Conservation (phyloP, 2,113 vertebrate species). For the Pleuronectes platessa region DNA sequence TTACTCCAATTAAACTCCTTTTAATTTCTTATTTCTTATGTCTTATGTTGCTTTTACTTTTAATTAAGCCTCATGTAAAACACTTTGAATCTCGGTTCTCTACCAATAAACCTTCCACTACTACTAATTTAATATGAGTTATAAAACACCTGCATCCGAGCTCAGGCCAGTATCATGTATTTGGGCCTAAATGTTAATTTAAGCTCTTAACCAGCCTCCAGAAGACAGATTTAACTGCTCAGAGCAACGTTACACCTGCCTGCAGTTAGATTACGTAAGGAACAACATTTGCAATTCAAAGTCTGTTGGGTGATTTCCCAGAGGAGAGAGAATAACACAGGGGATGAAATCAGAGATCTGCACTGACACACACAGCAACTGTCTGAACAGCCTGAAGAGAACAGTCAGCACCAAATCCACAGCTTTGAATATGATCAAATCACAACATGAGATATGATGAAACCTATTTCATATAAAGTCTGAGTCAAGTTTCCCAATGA, state of each 20-base stretch:
- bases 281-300: constrained; percentile 73
- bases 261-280: constrained; percentile 47
- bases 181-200: constrained; percentile 4
- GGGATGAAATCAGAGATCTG: constrained; percentile 52
- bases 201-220: neutral
- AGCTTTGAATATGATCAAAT: neutral
- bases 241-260: constrained; percentile 54
- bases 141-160: too few relatives aligned
- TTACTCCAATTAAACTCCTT: too few relatives aligned
- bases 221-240: constrained; percentile 27
- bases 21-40: too few relatives aligned
- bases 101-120: neutral
- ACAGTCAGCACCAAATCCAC: neutral
- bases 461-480: neutral
- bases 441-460: neutral
- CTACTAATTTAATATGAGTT: neutral
- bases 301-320: constrained; percentile 38
- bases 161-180: neutral
- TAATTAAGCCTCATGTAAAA: too few relatives aligned
- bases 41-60: too few relatives aligned
- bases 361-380: neutral
- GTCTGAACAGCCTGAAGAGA: neutral
- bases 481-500: neutral
- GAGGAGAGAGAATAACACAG: neutral
- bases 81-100: too few relatives aligned